A percentile compares a stretch with the other conserved stretches of the same genome.
These are phyloP conservation scores for Drosophila bocqueti DNA, from an alignment of 1,140 invertebrate species.

Conservation along the genomic window DNA sequence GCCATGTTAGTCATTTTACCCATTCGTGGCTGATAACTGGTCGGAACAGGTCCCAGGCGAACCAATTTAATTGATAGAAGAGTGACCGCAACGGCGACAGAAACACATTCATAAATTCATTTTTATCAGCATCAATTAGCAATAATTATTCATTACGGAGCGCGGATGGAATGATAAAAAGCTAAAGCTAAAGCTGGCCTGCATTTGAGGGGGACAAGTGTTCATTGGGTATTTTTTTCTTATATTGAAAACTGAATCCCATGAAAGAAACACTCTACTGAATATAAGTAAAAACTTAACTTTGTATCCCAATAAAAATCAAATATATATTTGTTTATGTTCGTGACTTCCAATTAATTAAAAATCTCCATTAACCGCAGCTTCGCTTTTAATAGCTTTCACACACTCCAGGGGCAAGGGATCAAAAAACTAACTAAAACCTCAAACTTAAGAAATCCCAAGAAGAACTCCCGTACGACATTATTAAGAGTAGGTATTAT, in stretches of 20 bases:
- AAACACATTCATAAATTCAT: slow-evolving; percentile 75
- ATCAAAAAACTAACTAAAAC: slow-evolving; percentile 33
- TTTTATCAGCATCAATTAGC: slow-evolving; percentile 81
- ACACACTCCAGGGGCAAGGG: slow-evolving; percentile 62
- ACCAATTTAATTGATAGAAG: slow-evolving; percentile 75
- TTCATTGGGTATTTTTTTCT: background rate
- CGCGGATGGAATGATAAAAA: slow-evolving; percentile 24
- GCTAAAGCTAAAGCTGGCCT: slow-evolving; percentile 1
- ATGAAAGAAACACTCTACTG: background rate
- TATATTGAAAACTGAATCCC: background rate
- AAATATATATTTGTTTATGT: background rate
- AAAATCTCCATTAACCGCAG: background rate
- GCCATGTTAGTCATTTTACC: slow-evolving; percentile 13
- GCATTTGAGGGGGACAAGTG: background rate
- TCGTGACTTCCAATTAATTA: slow-evolving; percentile 2
- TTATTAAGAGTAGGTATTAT: slow-evolving; percentile 41
- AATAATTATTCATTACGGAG: slow-evolving; percentile 73
- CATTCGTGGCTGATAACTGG: slow-evolving; percentile 24
- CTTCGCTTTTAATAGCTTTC: slow-evolving; percentile 66
- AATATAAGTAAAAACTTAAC: no score
- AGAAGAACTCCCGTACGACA: slow-evolving; percentile 36
- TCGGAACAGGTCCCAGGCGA: slow-evolving; percentile 35
- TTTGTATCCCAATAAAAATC: background rate
- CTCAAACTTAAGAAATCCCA: slow-evolving; percentile 10
- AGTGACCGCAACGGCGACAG: slow-evolving; percentile 36